Conservation (phyloP, 2,113 vertebrate genomes). For the Bos javanicus region DNA sequence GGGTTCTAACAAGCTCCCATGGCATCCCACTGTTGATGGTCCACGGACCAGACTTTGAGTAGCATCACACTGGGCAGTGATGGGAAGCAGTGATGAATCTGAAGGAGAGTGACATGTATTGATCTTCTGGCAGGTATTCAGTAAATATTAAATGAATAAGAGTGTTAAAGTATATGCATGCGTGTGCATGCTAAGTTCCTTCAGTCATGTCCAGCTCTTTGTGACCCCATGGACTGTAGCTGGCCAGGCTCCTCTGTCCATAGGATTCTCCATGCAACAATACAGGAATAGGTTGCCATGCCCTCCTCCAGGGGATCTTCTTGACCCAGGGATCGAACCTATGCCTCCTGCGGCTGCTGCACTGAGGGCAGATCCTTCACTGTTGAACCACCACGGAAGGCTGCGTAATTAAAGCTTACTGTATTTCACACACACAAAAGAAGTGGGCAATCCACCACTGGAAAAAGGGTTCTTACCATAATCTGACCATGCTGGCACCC, state of each 20-base stretch:
- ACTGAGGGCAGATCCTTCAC: background rate
- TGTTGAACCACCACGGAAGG: background rate
- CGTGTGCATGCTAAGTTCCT: background rate
- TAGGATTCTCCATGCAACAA: background rate
- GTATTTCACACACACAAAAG: background rate
- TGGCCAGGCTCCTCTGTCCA: background rate
- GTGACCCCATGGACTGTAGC: background rate
- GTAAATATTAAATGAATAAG: background rate
- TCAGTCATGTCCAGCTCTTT: background rate
- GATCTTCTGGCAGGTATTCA: background rate
- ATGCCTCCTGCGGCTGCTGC: background rate
- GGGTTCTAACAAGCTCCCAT: background rate
- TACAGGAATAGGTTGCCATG: background rate
- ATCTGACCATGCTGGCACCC: background rate
- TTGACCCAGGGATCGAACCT: accelerated
- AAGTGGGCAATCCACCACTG: background rate
- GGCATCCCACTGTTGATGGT: too few relatives aligned
- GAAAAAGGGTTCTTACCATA: background rate
- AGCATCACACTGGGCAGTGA: background rate
- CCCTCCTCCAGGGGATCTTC: background rate
- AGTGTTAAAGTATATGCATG: background rate
- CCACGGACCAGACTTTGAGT: background rate
- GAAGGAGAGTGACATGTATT: background rate
- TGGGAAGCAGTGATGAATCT: background rate
- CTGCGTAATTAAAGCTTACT: background rate